phyloP scores from a whole-genome alignment of 2,797 vertebrate species.

The Poecilia wingei region DNA sequence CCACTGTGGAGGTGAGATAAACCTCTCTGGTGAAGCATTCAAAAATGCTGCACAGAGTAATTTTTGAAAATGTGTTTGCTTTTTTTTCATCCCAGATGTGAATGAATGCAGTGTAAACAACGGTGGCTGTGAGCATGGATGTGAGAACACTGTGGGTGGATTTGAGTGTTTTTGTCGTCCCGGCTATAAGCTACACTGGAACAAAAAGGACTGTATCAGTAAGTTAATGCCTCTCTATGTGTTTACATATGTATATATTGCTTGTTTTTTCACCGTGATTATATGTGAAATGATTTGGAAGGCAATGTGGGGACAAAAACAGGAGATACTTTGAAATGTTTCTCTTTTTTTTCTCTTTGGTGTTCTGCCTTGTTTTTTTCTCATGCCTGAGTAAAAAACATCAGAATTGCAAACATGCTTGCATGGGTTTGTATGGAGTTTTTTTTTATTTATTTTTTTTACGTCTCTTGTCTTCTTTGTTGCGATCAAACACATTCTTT shows the following conservation, averaged over 20 bases:
- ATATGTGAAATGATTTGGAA: slow-evolving; percentile 29
- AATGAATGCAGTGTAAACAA: slow-evolving; percentile 96
- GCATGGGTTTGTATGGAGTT: slow-evolving; percentile 30
- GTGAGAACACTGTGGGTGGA: slow-evolving; percentile 89
- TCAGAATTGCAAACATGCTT: slow-evolving; percentile 25
- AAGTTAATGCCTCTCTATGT: slow-evolving; percentile 80
- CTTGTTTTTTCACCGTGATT: slow-evolving; percentile 12
- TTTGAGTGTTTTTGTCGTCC: slow-evolving; percentile 91
- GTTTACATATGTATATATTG: neutral
- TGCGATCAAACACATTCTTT: slow-evolving; percentile 35
- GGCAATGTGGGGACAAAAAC: slow-evolving; percentile 80
- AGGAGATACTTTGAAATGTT: slow-evolving; percentile 95
- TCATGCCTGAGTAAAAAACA: slow-evolving; percentile 55
- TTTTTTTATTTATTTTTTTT: neutral
- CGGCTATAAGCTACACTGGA: slow-evolving; percentile 95
- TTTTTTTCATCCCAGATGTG: slow-evolving; percentile 81
- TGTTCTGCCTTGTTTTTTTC: slow-evolving; percentile 73
- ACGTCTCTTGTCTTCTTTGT: slow-evolving; percentile 12
- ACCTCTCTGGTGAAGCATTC: neutral
- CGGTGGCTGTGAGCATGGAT: slow-evolving; percentile 92
- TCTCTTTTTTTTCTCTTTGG: slow-evolving; percentile 73
- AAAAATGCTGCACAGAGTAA: neutral
- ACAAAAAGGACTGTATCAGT: slow-evolving; percentile 98
- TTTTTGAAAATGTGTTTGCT: slow-evolving; percentile 9
- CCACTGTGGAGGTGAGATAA: slow-evolving; percentile 92